Percentiles rank a stretch among this genome's conserved stretches.
These are phyloP conservation scores for Babyrousa celebensis DNA, from an alignment of 2,797 vertebrate species.

Conservation along the genomic window DNA sequence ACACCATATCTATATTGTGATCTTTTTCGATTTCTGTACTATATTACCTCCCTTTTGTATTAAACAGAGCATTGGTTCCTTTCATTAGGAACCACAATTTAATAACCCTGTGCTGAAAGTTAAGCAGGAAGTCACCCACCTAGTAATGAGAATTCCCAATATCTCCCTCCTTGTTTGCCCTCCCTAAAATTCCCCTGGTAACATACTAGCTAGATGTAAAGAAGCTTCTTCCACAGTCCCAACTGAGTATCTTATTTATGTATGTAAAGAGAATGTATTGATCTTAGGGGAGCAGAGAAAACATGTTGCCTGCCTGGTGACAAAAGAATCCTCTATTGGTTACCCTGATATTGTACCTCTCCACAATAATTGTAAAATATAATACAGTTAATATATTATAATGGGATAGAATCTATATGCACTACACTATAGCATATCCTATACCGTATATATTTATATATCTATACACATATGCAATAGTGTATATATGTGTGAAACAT, in stretches of 20 bases:
- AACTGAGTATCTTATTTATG: neutral
- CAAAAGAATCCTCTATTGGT: neutral
- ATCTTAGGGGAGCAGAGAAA: neutral
- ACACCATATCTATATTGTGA: neutral
- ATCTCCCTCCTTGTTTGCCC: neutral
- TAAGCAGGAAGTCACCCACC: neutral
- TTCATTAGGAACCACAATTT: constrained; percentile 38
- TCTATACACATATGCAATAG: no score
- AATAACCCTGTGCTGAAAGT: neutral
- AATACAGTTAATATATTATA: neutral
- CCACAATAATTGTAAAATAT: neutral
- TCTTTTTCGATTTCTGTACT: neutral
- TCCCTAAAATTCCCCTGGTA: neutral
- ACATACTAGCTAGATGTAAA: neutral
- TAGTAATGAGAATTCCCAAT: neutral
- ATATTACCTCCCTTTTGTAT: neutral
- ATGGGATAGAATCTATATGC: neutral
- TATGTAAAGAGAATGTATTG: neutral
- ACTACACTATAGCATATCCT: neutral
- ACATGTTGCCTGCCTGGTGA: neutral
- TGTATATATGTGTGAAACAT: neutral
- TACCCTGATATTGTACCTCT: neutral
- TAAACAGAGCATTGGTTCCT: neutral
- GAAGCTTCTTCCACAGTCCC: neutral
- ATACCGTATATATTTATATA: neutral